A percentile compares a stretch with the other conserved stretches of the same genome.
Conservation (phyloP, 2,888 invertebrate genomes). For the Dolichomitus sp. region DNA sequence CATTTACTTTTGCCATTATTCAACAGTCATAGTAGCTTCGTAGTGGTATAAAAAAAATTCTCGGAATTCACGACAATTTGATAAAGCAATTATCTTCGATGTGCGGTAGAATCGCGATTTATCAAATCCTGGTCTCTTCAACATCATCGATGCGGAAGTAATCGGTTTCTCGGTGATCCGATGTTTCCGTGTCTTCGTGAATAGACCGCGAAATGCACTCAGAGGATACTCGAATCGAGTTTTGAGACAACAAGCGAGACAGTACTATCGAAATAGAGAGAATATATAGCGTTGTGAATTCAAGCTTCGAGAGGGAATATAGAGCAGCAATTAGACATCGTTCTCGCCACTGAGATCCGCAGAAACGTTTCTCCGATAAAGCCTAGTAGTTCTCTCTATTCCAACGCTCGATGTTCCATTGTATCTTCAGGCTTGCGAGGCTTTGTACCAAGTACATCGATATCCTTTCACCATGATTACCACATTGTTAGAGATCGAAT, state of each 20-base stretch:
- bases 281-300: conserved; percentile 47
- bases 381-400: conserved; percentile 27
- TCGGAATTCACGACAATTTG: conserved; percentile 17
- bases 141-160: conserved; percentile 32
- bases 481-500: conserved; percentile 14
- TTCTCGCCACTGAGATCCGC: conserved; percentile 50
- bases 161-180: conserved; percentile 50
- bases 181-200: conserved; percentile 17
- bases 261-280: conserved; percentile 29
- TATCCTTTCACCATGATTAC: conserved; percentile 18
- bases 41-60: background rate
- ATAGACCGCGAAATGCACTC: conserved; percentile 42
- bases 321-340: conserved; percentile 61
- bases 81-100: conserved; percentile 10
- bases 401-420: conserved; percentile 33
- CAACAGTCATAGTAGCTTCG: background rate
- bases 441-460: conserved; percentile 18
- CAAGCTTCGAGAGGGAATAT: conserved; percentile 53
- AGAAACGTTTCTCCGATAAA: conserved; percentile 58
- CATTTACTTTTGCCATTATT: conserved; percentile 9
- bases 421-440: conserved; percentile 29
- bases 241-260: conserved; percentile 38
- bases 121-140: conserved; percentile 29
- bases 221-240: conserved; percentile 45
- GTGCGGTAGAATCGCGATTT: conserved; percentile 31